Evolutionary conservation across 2,888 invertebrate genomes (phyloP).

Genomic region (Dryobotodes eremita): DNA sequence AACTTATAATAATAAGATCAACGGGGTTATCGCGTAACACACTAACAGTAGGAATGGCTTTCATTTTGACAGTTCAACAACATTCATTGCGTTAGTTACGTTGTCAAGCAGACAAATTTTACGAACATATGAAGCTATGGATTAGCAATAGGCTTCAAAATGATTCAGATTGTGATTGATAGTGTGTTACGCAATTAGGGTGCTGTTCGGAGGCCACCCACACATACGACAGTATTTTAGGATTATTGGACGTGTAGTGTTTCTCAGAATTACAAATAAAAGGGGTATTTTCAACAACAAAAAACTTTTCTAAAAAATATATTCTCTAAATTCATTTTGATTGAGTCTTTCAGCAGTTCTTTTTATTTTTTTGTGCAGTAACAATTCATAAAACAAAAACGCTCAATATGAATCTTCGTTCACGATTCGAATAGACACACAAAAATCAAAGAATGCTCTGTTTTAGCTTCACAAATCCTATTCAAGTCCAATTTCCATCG

Average conservation of each 20-base stretch:
- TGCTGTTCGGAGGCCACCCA: conserved; percentile 23
- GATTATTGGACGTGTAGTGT: conserved; percentile 35
- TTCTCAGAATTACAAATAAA: not conserved
- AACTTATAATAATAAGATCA: conserved; percentile 54
- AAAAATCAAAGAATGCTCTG: not conserved
- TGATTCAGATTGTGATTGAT: too few relatives aligned
- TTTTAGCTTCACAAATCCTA: conserved; percentile 20
- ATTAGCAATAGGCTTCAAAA: too few relatives aligned
- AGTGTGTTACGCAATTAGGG: too few relatives aligned
- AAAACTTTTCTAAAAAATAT: not conserved
- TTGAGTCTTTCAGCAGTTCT: not conserved
- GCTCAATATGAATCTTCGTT: not conserved
- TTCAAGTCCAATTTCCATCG: conserved; percentile 22
- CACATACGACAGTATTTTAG: conserved; percentile 35
- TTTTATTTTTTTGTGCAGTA: not conserved
- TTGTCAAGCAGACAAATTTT: too few relatives aligned
- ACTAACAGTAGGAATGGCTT: too few relatives aligned
- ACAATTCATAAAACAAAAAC: not conserved
- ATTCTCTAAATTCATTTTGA: not conserved
- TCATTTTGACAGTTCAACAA: too few relatives aligned
- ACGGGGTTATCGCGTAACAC: too few relatives aligned
- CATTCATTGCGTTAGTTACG: too few relatives aligned
- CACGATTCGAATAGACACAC: not conserved
- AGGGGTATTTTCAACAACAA: not conserved
- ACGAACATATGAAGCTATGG: too few relatives aligned